Evolutionary conservation across 64 coral and sea anemone species (phyloP), one percentile per base, ranked within the genome.

Genomic region (Hydrozoanthus tunicans): DNA sequence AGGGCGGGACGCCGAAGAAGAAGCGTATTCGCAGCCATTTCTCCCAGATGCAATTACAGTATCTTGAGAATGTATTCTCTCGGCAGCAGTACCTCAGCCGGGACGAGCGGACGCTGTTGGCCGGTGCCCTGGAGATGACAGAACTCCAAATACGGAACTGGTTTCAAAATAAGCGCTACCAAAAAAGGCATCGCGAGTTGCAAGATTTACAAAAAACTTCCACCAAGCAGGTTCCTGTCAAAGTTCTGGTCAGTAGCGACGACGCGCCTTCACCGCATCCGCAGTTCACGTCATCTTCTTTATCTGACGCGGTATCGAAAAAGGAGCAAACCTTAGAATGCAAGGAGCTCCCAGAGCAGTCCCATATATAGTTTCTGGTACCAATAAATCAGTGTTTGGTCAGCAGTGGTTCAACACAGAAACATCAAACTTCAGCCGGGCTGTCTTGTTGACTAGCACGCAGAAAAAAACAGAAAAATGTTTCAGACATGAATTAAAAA

Each of bases 131-230:
- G 63, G 90, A 97, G 32, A 97, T 97, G 95, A 97, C 95, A 64
- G 95, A 97, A 79, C 83, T 97, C 54, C 95, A 97, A 81, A 92
- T 97, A 78, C 77, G 95, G 81, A 97, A 97, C 92, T 97, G 95
- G 95, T 97, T 97, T 90, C 95, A 97, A 90, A 97, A 97, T 74
- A 91, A 93, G 82, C 78, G 95, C 77, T 97, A 97, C 78, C 95
- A 97, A 90, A 92, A 92, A 55, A 91, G 95, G 77, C 92, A 97
- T 67, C 89, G 95, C n/a, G 95, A 93, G 23, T 52, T 94, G 23
- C 92, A 93, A 77, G 67, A 85, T 9, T 20, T 75, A n/a, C 84
- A 93, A 26, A 91, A 94, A 56, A 24, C 70, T 3, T 23, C 10
- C 6, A 59, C 81, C 0, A 97, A 91, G 56, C 95, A 96, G 27